Evolutionary conservation across 2,113 vertebrate species (phyloP).

Genomic region (Aphelocoma coerulescens): DNA sequence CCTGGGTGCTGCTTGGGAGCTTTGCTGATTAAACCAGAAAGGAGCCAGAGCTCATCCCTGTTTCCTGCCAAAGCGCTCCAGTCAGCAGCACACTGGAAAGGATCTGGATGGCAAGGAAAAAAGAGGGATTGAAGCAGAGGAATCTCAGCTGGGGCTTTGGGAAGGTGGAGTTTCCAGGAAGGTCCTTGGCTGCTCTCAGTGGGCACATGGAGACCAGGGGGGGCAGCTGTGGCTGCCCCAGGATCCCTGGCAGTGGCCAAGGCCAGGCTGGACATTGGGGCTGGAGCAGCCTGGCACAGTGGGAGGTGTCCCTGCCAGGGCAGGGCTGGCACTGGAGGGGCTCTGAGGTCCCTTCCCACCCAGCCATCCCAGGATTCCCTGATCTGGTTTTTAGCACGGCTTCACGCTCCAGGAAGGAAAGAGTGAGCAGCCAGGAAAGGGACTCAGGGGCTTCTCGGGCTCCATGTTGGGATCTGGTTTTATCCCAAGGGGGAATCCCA

Average conservation of each 20-base stretch:
- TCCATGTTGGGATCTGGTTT: background rate
- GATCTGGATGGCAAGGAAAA: background rate
- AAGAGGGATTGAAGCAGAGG: background rate
- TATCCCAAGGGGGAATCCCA: background rate
- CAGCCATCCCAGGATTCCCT: background rate
- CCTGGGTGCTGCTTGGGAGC: background rate
- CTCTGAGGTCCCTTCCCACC: background rate
- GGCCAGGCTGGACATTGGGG: background rate
- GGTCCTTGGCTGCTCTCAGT: background rate
- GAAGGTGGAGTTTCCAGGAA: background rate
- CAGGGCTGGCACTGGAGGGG: background rate
- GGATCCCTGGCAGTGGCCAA: background rate
- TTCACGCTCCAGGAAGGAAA: background rate
- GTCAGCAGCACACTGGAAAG: background rate
- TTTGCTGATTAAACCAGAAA: background rate
- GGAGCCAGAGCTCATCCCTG: background rate
- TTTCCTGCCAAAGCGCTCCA: background rate
- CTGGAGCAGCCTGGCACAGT: background rate
- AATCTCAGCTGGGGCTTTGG: background rate
- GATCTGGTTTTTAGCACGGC: background rate
- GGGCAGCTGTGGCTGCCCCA: background rate
- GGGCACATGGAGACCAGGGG: background rate
- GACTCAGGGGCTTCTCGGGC: accelerated
- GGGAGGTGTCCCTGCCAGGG: background rate
- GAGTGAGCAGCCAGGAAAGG: background rate